A percentile compares a stretch with the other conserved stretches of the same genome.
These are phyloP conservation scores for Psephotus haematonotus DNA, from an alignment of 2,113 vertebrate species.

Conservation along the genomic window DNA sequence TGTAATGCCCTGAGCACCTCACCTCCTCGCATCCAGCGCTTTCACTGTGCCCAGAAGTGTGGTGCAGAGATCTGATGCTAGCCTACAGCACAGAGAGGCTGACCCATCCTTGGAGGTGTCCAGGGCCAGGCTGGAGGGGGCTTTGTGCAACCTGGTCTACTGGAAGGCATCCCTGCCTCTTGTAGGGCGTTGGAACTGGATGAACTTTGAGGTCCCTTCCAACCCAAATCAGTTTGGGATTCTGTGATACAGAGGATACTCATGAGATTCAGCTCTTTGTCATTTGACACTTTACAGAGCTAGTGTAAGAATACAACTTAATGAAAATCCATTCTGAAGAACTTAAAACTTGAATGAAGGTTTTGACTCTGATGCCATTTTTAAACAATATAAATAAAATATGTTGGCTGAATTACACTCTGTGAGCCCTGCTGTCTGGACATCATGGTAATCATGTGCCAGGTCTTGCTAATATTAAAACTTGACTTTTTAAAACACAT, in stretches of 20 bases:
- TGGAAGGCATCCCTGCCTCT: background rate
- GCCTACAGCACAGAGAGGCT: background rate
- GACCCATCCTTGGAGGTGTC: background rate
- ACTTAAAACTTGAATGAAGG: background rate
- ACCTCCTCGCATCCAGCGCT: rapidly evolving
- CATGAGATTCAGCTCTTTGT: background rate
- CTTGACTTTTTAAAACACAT: background rate
- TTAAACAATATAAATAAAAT: background rate
- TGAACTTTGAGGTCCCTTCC: background rate
- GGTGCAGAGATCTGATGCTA: background rate
- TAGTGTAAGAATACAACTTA: rapidly evolving
- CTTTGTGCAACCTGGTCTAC: background rate
- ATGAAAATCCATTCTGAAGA: background rate
- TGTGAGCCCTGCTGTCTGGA: background rate
- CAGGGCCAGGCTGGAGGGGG: background rate
- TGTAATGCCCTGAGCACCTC: background rate
- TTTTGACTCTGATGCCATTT: background rate
- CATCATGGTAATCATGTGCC: background rate
- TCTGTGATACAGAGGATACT: background rate
- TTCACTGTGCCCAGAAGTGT: background rate
- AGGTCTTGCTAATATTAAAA: background rate
- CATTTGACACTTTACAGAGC: rapidly evolving
- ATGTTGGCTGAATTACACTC: background rate
- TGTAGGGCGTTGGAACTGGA: background rate
- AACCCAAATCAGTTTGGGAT: background rate